Base-by-base conservation (phyloP, 2,888 invertebrate genomes). In the Cistogaster globosa region DNA sequence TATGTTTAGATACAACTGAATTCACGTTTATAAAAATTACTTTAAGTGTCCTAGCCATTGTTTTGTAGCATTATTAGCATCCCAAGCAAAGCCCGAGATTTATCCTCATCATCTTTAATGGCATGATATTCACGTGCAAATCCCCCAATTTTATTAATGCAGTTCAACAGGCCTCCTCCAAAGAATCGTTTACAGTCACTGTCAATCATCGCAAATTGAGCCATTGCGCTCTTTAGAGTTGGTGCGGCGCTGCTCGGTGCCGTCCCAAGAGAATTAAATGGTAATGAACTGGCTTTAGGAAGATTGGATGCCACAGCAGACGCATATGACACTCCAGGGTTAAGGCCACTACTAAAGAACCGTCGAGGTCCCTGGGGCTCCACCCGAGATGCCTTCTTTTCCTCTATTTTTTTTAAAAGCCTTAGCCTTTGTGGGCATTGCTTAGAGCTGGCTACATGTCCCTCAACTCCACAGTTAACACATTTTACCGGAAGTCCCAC, bases 1-100 rank as follows among this genome's bases (percentile, higher is more conserved):
- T 80, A 14, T 79, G 71, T 36, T 22, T 32, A 0, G 71, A 71
- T 1, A 72, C 22, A 1, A 79, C 22, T 0, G 71, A 78, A 16
- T 62, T 77, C 1, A 77, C 67, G 14, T 77, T 77, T 0, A 77
- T 38, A 3, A 77, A 68, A 16, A 77, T 77, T 9, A 67, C 60
- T 36, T 77, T 60, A 11, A 58, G n/a, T n/a, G 32, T 32, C 58
- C 58, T 60, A 77, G 12, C 22, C 69, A 78, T 78, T 11, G 8
- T 22, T 14, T 8, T 32, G 48, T 11, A 78, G 20, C 0, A 16
- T 36, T 1, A 68, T 78, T 8, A 78, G n/a, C 48, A 78, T 53
- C 2, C 55, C 69, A 32, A 77, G 68, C 42, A 68, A 42, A 3
- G 69, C 68, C 1, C 48, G 36, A 16, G 69, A 20, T 69, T 68